Evolutionary conservation across 1,140 invertebrate species (phyloP), one percentile per base, ranked within the genome.

Genomic region (Caenorhabditis latens): DNA sequence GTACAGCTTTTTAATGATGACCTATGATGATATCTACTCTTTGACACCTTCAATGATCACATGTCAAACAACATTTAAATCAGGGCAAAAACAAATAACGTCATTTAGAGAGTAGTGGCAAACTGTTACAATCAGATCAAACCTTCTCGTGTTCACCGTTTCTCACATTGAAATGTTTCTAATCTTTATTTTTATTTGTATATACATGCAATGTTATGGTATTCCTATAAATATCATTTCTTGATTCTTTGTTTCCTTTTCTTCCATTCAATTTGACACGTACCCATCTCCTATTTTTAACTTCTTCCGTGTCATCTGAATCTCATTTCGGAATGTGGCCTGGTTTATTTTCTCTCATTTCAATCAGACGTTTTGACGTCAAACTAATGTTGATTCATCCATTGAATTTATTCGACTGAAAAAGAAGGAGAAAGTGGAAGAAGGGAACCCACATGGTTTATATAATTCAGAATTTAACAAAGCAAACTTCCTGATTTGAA

Each of bases 41-140:
- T 13, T 40, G 16, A 65, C 42, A 71, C 40, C 9, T 43, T 71
- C 40, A 71, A 11, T 71, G 65, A 71, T 71, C 65, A 71, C 65
- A 46, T 71, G 65, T 46, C 65, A 71, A 19, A 43, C 21, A 71
- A 19, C 14, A 43, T 71, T 7, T 40, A 46, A 71, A 71, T 71
- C 65, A 71, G n/a, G 21, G 1, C 19, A 71, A 71, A 71, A 71
- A 63, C 61, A 63, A 63, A 71, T n/a, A 43, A 71, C 65, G 65
- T 71, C 65, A 71, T 71, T 63, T 32, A 43, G 11, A 21, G 9
- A 63, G 32, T 32, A 32, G 32, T 32, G 32, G 32, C 14, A 46
- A 43, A 71, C 40, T 71, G 16, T 71, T 71, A 71, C 42, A 32
- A 32, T 63, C 61, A 63, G 24, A 63, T 63, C 3, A 32, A 32